Base-by-base conservation (phyloP, 2,797 vertebrate species). In the Pseudotriccus pelzelni region DNA sequence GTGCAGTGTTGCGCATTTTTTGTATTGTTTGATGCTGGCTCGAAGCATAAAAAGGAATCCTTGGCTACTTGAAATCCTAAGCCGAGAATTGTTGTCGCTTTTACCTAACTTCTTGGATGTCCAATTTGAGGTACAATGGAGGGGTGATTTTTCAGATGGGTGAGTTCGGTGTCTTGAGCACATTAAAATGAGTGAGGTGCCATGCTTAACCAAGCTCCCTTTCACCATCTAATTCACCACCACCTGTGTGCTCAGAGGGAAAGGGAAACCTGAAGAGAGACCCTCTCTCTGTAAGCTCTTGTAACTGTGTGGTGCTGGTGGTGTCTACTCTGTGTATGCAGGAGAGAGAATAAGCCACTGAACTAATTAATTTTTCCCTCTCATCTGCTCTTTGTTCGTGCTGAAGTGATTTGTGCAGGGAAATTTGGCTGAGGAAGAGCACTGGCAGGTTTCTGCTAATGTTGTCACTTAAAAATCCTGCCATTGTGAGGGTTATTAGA, bases 341-440 rank as follows among this genome's bases (percentile, higher is more conserved):
- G 64, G 12, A 73, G 75, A 68, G 67, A 74, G 66, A 91, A 56
- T 14, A n/a, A 85, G 60, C n/a, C 15, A 9, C 44, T 44, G 37
- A 72, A 68, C 53, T 78, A 60, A 91, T 88, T 89, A 74, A 64
- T 85, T 91, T 92, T 83, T 73, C 63, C 34, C 53, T 92, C 80
- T 92, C 84, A 88, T 84, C 68, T 92, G 66, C 62, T 93, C 84
- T 81, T 70, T 87, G 49, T 75, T 91, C 76, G 7, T 25, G 36
- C 58, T 69, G 89, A 81, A 84, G 62, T 92, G 85, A 87, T 93
- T 77, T 89, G 36, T 4, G 5, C 79, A 69, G 53, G 23, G 69
- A 68, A 90, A 78, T 59, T 46, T 87, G 91, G 85, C 82, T 50
- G 79, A 86, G 85, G 53, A 81, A 47, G 49, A 93, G 32, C 58